Base-by-base conservation (phyloP, 2,888 invertebrate species). In the Zhuqinia jingwanae region DNA sequence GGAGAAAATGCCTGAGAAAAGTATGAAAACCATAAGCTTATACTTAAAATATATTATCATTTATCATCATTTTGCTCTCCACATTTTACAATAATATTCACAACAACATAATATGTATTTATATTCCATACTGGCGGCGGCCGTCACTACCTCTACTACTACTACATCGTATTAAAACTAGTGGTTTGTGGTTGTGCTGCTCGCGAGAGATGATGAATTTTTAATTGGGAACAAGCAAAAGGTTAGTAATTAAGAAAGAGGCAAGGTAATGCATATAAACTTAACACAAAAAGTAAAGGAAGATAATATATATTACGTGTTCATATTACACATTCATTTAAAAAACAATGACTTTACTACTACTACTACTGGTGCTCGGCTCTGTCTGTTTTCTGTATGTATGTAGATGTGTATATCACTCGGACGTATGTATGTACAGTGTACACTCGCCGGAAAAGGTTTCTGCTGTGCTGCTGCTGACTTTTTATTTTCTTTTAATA, bases 191-290 rank as follows among this genome's bases (percentile, higher is more conserved):
- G n/a, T n/a, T 75, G 50, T 50, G 50, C 75, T 75, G 50, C 20
- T 25, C 42, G 50, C 50, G 75, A 36, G 53, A 75, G 50, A 53
- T 75, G 75, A 85, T 85, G 70, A 85, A 85, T 85, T 85, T 79
- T 85, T 85, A 85, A 85, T 85, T 85, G 79, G 73, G 60, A 78
- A 85, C 85, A 85, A 85, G 79, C 79, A 79, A 79, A 73, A 79
- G 79, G 85, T 85, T 85, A 85, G 85, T 85, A 85, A 80, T 85
- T 85, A 85, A 85, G 78, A 63, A 85, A 58, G 50, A 63, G 47
- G 50, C 47, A 77, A 75, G 22, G 22, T 53, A 45, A 53, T 25
- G 2, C 10, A 11, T 70, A 22, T 47, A 53, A 8, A 11, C 42
- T 65, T 15, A 13, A 36, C 36, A 65, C 65, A 27, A 5, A 25